These are phyloP conservation scores for Syrista parreyssii DNA, from an alignment of 2,888 invertebrate species.

Conservation along the genomic window DNA sequence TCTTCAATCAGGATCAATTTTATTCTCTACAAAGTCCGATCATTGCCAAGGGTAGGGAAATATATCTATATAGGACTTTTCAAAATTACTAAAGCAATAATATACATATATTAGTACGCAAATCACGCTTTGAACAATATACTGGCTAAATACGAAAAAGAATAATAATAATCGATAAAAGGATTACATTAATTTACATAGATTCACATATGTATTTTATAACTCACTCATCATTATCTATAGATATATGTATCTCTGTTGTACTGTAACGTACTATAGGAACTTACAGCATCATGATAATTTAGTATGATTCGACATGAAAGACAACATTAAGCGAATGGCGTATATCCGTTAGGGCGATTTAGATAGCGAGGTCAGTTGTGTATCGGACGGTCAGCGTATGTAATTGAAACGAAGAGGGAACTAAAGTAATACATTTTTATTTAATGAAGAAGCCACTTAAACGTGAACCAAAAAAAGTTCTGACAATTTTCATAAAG, in stretches of 20 bases:
- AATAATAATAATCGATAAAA: not conserved
- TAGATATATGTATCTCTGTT: not conserved
- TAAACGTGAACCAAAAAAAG: not conserved
- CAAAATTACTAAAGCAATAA: not conserved
- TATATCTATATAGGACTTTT: not conserved
- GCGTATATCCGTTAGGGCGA: constrained; percentile 60
- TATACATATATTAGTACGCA: no score
- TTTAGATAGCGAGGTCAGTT: constrained; percentile 48
- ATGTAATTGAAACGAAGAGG: not conserved
- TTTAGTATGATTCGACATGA: constrained; percentile 43
- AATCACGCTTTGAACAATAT: no score
- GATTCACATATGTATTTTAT: no score
- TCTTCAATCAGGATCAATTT: not conserved
- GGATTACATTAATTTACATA: no score
- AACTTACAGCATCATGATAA: constrained; percentile 17
- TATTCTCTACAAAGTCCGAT: not conserved
- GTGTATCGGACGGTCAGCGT: constrained; percentile 26
- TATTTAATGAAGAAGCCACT: not conserved
- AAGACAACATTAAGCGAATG: constrained; percentile 56
- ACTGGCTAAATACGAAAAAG: not conserved
- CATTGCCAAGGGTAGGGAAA: not conserved
- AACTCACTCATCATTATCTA: not conserved
- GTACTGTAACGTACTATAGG: not conserved
- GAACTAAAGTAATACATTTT: not conserved
- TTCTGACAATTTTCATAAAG: not conserved